Evolutionary conservation across 1,140 invertebrate genomes (phyloP).

Genomic region (Pseudoatta argentina): DNA sequence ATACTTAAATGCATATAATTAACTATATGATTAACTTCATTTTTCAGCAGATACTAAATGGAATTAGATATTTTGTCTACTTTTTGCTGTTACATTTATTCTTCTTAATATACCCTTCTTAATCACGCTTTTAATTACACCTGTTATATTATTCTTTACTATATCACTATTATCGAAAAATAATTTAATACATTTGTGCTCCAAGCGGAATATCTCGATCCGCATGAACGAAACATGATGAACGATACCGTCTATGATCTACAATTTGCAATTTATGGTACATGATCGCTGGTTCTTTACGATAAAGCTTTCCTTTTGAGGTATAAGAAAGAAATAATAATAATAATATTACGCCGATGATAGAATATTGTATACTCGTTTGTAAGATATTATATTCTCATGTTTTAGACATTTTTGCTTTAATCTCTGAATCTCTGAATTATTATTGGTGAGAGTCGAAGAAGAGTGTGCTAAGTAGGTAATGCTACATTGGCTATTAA

Average conservation of each 20-base stretch:
- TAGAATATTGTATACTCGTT: constrained; percentile 1
- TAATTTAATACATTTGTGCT: not conserved
- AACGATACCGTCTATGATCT: not conserved
- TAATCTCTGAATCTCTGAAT: not conserved
- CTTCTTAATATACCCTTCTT: not conserved
- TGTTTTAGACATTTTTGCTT: constrained; percentile 3
- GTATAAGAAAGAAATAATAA: not conserved
- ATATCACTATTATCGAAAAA: not conserved
- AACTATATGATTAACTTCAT: not conserved
- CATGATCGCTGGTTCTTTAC: not conserved
- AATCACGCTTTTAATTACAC: not conserved
- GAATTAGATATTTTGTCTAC: not conserved
- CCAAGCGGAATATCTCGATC: not conserved
- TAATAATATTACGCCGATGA: not conserved
- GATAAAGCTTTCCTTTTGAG: not conserved
- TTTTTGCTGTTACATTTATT: not conserved
- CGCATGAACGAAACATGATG: not conserved
- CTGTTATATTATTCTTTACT: not conserved
- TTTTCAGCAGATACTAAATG: not conserved
- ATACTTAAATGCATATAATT: not conserved
- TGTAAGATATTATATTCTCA: not conserved
- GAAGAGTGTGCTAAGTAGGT: constrained; percentile 44
- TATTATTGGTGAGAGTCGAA: constrained; percentile 29
- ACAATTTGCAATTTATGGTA: not conserved
- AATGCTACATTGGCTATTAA: constrained; percentile 17